Evolutionary conservation across 2,797 vertebrate genomes (phyloP).

Genomic region (Anolis apletophallus): DNA sequence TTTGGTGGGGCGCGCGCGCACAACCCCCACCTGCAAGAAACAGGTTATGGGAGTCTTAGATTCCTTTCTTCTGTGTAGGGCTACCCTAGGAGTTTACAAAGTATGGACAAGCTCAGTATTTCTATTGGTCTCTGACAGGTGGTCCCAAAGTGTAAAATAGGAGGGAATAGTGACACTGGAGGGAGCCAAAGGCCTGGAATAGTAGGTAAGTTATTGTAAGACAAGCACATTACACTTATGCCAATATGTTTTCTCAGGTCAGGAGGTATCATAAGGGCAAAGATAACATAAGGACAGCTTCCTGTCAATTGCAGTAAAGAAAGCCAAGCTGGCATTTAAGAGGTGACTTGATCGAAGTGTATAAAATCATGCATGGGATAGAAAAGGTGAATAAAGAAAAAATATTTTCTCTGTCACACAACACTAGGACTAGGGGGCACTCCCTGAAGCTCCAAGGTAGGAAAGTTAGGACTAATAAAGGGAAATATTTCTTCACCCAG

Average conservation of each 20-base stretch:
- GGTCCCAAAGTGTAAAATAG: conserved; percentile 20
- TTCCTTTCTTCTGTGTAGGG: too few species aligned
- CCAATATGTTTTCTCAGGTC: neutral
- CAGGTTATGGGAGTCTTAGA: neutral
- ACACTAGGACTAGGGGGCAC: too few species aligned
- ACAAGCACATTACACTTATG: too few species aligned
- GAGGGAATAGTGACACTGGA: neutral
- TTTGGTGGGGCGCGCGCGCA: neutral
- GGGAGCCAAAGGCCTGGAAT: neutral
- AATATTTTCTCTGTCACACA: too few species aligned
- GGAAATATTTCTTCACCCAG: too few species aligned
- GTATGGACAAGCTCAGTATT: neutral
- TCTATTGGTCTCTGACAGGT: conserved; percentile 17
- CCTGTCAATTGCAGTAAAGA: neutral
- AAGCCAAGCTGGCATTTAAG: neutral
- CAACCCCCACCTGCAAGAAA: neutral
- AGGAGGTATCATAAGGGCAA: neutral
- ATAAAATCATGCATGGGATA: too few species aligned
- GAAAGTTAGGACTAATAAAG: too few species aligned
- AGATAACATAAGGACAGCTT: neutral
- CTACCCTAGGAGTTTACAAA: neutral
- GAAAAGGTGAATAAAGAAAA: too few species aligned
- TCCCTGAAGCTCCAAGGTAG: too few species aligned
- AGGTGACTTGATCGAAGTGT: too few species aligned
- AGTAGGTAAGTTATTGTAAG: conserved; percentile 20